Conservation (phyloP, 2,888 invertebrate species). For the Brenthis hecate region DNA sequence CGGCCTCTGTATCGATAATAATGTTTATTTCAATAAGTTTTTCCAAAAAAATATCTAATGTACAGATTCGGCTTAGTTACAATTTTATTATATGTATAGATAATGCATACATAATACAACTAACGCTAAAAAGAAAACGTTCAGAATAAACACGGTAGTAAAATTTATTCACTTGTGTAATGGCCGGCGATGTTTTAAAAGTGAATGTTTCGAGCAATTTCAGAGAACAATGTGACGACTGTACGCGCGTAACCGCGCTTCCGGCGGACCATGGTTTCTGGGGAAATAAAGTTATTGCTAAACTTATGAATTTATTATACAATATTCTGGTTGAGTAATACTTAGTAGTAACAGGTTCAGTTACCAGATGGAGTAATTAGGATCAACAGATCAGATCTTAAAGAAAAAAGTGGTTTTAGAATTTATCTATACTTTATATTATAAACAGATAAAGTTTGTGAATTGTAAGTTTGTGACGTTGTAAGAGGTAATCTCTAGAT, state of each 20-base stretch:
- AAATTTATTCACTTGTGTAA: constrained; percentile 30
- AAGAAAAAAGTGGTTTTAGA: too few relatives aligned
- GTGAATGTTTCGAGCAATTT: constrained; percentile 27
- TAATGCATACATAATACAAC: background rate
- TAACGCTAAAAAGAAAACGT: constrained; percentile 3
- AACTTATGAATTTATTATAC: background rate
- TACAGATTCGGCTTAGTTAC: too few relatives aligned
- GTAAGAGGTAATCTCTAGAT: too few relatives aligned
- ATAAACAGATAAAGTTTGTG: too few relatives aligned
- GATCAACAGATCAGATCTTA: too few relatives aligned
- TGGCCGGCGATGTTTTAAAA: constrained; percentile 28
- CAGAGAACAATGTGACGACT: constrained; percentile 29
- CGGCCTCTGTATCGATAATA: too few relatives aligned
- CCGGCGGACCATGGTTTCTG: background rate
- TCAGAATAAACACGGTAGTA: constrained; percentile 9
- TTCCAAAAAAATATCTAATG: too few relatives aligned
- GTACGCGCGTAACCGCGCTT: constrained; percentile 29
- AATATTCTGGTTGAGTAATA: background rate
- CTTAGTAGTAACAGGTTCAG: background rate
- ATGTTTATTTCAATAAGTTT: too few relatives aligned
- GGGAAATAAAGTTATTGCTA: background rate
- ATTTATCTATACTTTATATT: too few relatives aligned
- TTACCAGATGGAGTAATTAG: background rate
- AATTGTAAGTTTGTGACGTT: too few relatives aligned
- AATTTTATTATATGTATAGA: too few relatives aligned